Evolutionary conservation across 2,888 invertebrate species (phyloP), one percentile per base, ranked within the genome.

Genomic region (Chironomus tentans): DNA sequence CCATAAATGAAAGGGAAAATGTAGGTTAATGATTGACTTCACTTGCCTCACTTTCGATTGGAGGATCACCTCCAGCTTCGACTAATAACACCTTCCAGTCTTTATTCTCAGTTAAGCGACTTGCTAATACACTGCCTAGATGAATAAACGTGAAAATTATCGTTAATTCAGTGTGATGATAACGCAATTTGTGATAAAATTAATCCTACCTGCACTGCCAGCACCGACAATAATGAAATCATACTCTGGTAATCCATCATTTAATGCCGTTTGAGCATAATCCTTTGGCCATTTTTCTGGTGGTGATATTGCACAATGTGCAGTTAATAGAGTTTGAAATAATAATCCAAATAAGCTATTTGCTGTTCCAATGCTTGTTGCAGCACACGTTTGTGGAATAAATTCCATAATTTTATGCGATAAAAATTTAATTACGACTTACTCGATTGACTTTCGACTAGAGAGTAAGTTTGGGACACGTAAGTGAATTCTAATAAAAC

Each of bases 1-100:
- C 38, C 38, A 38, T 38, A 38, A 38, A 38, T 38, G 38, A 38
- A 38, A 38, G 10, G 15, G 6, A 56, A 56, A 56, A n/a, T n/a
- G 56, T 18, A 15, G 56, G 56, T 56, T 56, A 56, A 56, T 56
- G n/a, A 18, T 22, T 48, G 12, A n/a, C 3, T 10, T 24, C 13
- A 15, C 79, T 77, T 73, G 83, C 83, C 80, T 83, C 81, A 1
- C 83, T 81, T 70, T 83, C 83, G 4, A 80, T 79, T 1, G 86
- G 85, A 18, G 86, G 86, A 80, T 85, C 83, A 0, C 83, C 85
- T 4, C 87, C 87, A 0, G 86, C 86, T 80, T 87, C 87, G 18
- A 87, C 79, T 2, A 87, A 80, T 15, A 87, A 80, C 0, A 86
- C 83, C 3, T 80, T 82, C 82, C 84, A 85, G 7, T 83, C 77